phyloP scores from a whole-genome alignment of 2,113 vertebrate species.

The Myiozetetes cayanensis region DNA sequence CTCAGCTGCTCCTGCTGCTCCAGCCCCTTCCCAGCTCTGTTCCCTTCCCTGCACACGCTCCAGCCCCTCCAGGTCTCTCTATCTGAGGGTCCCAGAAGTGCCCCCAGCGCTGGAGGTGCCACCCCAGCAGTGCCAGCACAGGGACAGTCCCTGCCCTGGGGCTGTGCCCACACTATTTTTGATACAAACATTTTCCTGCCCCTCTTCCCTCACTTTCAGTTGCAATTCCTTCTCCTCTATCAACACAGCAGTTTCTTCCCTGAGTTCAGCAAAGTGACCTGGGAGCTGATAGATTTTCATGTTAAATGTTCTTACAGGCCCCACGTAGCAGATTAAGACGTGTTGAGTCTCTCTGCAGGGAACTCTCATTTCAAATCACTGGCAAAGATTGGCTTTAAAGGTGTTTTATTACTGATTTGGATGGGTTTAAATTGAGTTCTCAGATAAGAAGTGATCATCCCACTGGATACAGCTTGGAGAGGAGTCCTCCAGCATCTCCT shows the following conservation, averaged over 20 bases:
- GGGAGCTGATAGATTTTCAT: neutral
- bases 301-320: neutral
- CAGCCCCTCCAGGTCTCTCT: neutral
- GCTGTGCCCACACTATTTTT: neutral
- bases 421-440: neutral
- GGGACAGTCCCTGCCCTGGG: neutral
- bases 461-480: neutral
- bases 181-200: neutral
- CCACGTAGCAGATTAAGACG: neutral
- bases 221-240: neutral
- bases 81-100: neutral
- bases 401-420: neutral
- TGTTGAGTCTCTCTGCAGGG: neutral
- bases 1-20: neutral
- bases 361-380: neutral
- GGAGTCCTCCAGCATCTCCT: neutral
- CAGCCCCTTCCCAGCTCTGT: neutral
- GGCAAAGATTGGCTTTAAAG: neutral
- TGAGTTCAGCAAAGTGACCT: neutral
- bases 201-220: neutral
- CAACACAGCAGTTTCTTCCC: neutral
- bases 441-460: neutral
- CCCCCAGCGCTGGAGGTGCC: neutral
- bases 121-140: neutral
- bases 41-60: neutral